A percentile compares a stretch with the other conserved stretches of the same genome.
Evolutionary conservation across 2,888 invertebrate genomes (phyloP).

Genomic region (Perithous albicinctus): DNA sequence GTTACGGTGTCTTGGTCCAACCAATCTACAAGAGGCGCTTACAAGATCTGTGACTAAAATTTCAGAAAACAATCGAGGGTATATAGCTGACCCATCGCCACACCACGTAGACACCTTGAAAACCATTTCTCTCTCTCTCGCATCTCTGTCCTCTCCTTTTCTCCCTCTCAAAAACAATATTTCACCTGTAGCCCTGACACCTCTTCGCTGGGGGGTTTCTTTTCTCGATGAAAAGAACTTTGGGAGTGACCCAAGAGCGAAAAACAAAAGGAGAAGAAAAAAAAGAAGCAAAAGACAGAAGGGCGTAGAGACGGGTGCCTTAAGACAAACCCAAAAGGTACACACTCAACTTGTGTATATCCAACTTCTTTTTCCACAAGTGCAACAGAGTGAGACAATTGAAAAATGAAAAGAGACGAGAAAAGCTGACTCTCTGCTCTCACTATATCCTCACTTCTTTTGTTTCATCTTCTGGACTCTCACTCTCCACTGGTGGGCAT

Average conservation of each 20-base stretch:
- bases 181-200: constrained; percentile 64
- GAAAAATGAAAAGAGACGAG: constrained; percentile 32
- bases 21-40: constrained; percentile 2
- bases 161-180: constrained; percentile 58
- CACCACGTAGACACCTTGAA: constrained; percentile 51
- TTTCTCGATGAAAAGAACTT: constrained; percentile 37
- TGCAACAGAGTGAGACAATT: background rate
- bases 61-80: constrained; percentile 62
- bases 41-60: constrained; percentile 46
- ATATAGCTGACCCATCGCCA: constrained; percentile 20
- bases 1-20: background rate
- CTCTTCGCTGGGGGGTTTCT: constrained; percentile 55
- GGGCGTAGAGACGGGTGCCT: constrained; percentile 8
- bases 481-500: constrained; percentile 56
- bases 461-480: constrained; percentile 33
- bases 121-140: no score
- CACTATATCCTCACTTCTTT: constrained; percentile 4
- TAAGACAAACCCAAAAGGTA: constrained; percentile 41
- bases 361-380: constrained; percentile 14
- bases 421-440: constrained; percentile 35
- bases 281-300: constrained; percentile 41
- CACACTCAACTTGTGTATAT: constrained; percentile 6
- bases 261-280: constrained; percentile 62
- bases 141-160: background rate
- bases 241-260: constrained; percentile 53